Evolutionary conservation across 2,113 vertebrate species (phyloP), one percentile per base, ranked within the genome.

Genomic region (Tenebrosternarchus preto): DNA sequence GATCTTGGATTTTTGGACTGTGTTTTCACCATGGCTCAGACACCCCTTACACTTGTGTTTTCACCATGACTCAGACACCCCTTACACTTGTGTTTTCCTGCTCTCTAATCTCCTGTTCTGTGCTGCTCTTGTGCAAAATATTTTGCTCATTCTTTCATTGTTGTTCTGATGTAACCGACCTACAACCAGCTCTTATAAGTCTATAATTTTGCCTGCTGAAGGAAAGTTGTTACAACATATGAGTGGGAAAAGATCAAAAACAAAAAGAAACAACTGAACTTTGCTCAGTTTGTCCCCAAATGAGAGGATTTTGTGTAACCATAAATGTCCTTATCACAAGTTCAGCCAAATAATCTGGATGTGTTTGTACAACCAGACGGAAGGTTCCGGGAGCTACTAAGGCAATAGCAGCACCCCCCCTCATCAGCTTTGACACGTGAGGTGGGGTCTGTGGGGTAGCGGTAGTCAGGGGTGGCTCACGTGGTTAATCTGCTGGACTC

Each of bases 291-390:
- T 11, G 50, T 67, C 33, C 60, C 12, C 56, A 24, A 66, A 15
- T 15, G 36, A 22, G 16, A 4, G 29, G 15, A 46, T 73, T 39
- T 71, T 63, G 60, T 61, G 78, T 64, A 68, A 75, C 57, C 61
- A 43, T 1, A 27, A n/a, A n/a, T 43, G 20, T 50, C 43, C 55
- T 81, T 69, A 81, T 81, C 64, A 55, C 55, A 59, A 59, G 50
- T 80, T 22, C 19, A 27, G 31, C 46, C 33, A 64, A 29, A 63
- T 39, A 46, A 57, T 17, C 31, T 74, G 36, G 29, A 17, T 4
- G 12, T 70, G 43, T 66, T 46, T 50, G 61, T 33, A 31, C 67
- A 64, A 53, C 29, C 50, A 77, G 66, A 39, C 24, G 56, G 66
- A 5, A 61, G 5, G 50, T 29, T 72, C 20, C 19, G 16, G 50